Evolutionary conservation across 1,140 invertebrate species (phyloP).

Genomic region (Dendrolimus punctatus): DNA sequence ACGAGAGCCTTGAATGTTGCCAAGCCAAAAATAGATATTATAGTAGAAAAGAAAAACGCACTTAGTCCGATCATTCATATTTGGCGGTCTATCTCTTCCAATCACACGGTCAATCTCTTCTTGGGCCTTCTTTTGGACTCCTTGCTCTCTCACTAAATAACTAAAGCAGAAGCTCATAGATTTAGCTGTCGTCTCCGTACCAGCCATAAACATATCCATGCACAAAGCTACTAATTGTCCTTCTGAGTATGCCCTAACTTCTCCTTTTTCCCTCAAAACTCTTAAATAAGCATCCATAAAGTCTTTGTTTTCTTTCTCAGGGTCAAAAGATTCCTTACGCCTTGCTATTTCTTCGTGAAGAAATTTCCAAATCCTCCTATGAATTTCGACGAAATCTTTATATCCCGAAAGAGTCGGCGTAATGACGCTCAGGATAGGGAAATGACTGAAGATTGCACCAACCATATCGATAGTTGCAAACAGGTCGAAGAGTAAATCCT

Average conservation of each 20-base stretch:
- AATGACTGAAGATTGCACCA: constrained; percentile 83
- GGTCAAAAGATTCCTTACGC: constrained; percentile 79
- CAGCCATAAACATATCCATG: constrained; percentile 87
- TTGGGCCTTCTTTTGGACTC: constrained; percentile 85
- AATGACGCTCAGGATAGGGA: constrained; percentile 81
- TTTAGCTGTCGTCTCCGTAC: constrained; percentile 87
- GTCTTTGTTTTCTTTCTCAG: constrained; percentile 77
- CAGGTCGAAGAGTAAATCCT: constrained; percentile 79
- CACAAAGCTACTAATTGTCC: constrained; percentile 83
- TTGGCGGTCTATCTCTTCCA: constrained; percentile 77
- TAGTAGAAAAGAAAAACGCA: constrained; percentile 47
- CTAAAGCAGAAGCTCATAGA: constrained; percentile 84
- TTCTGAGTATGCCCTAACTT: constrained; percentile 73
- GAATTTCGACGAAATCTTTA: constrained; percentile 79
- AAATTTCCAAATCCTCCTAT: constrained; percentile 81
- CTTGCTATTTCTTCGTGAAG: constrained; percentile 80
- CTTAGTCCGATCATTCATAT: constrained; percentile 79
- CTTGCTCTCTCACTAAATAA: constrained; percentile 82
- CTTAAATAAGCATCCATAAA: constrained; percentile 91
- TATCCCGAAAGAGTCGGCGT: constrained; percentile 85
- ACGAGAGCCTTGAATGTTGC: too few relatives aligned
- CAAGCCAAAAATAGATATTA: too few relatives aligned
- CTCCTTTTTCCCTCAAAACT: constrained; percentile 73
- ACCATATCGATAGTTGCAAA: constrained; percentile 84
- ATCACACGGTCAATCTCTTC: constrained; percentile 86